Conservation (phyloP, 1,140 invertebrate genomes). For the Chironomus tepperi region DNA sequence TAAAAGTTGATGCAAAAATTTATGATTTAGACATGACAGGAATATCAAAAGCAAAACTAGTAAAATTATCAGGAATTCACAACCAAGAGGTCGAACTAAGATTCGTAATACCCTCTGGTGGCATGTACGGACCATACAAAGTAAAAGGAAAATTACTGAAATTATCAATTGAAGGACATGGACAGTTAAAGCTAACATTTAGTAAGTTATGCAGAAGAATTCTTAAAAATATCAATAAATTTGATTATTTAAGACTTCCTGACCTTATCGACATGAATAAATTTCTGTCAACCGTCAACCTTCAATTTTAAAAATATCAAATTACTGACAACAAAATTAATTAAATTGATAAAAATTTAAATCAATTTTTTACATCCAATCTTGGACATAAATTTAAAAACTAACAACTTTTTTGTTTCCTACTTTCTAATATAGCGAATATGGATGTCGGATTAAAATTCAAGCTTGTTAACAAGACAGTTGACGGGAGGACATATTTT, state of each 20-base stretch:
- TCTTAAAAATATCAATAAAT: too few relatives aligned
- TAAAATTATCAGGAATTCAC: not conserved
- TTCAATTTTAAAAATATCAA: not conserved
- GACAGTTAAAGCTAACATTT: not conserved
- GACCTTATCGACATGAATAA: too few relatives aligned
- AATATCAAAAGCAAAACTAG: not conserved
- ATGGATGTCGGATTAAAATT: not conserved
- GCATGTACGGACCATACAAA: not conserved
- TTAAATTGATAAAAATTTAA: not conserved
- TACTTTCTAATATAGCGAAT: not conserved
- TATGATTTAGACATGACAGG: not conserved
- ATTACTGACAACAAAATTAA: not conserved
- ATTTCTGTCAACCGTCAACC: too few relatives aligned
- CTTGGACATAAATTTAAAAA: too few relatives aligned
- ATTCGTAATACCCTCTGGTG: not conserved
- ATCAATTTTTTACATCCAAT: not conserved
- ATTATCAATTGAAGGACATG: not conserved
- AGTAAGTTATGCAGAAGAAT: not conserved
- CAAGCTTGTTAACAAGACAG: not conserved
- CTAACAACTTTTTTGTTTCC: not conserved
- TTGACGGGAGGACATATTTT: slow-evolving; percentile 2
- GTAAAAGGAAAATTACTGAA: not conserved
- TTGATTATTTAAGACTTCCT: too few relatives aligned
- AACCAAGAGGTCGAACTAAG: not conserved
- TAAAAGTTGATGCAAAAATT: not conserved